phyloP scores from a whole-genome alignment of 2,888 invertebrate genomes.

The Troilus luridus region DNA sequence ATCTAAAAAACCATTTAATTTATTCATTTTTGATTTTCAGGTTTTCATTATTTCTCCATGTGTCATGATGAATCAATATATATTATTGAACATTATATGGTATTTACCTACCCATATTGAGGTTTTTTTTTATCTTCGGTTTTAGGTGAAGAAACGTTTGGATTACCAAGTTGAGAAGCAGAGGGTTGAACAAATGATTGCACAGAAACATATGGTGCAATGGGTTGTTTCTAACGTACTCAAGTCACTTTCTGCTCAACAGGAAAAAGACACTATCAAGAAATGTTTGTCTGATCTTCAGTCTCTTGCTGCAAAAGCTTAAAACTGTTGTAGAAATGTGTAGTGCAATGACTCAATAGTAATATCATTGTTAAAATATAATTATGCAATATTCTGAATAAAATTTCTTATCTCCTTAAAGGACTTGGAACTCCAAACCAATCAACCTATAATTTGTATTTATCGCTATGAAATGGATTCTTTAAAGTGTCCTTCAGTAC shows the following conservation, averaged over 20 bases:
- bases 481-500: neutral
- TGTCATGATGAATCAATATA: neutral
- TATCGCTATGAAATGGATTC: neutral
- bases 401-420: constrained; percentile 20
- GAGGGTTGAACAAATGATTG: constrained; percentile 84
- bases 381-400: constrained; percentile 5
- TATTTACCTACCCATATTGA: neutral
- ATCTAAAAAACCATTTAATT: neutral
- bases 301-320: constrained; percentile 74
- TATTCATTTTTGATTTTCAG: neutral
- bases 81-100: neutral
- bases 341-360: constrained; percentile 17
- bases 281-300: constrained; percentile 91
- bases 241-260: constrained; percentile 92
- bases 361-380: neutral
- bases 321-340: constrained; percentile 49
- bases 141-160: constrained; percentile 84
- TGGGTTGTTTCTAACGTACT: constrained; percentile 91
- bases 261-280: constrained; percentile 91
- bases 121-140: constrained; percentile 59
- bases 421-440: neutral
- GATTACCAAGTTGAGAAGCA: constrained; percentile 94
- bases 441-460: neutral
- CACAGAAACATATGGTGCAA: constrained; percentile 94
- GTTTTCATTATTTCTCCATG: neutral